Evolutionary conservation across 2,113 vertebrate genomes (phyloP).

Genomic region (Microtus montanus): DNA sequence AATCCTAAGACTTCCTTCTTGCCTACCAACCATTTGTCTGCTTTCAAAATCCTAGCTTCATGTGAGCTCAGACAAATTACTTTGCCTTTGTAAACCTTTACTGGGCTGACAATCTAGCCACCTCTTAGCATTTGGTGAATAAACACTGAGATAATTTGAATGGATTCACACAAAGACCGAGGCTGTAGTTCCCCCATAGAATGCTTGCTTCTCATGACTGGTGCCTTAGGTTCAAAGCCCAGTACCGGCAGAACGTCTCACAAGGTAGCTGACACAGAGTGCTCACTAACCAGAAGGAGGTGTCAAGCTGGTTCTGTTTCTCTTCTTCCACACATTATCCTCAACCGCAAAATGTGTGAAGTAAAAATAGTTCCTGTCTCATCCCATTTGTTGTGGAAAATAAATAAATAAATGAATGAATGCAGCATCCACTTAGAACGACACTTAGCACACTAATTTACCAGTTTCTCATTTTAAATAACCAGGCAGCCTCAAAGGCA

Average conservation of each 20-base stretch:
- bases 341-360: constrained; percentile 15
- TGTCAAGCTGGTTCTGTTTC: not conserved
- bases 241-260: not conserved
- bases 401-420: too few relatives aligned
- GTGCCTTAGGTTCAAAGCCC: not conserved
- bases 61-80: not conserved
- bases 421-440: not conserved
- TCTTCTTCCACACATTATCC: constrained; percentile 17
- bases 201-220: not conserved
- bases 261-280: not conserved
- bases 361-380: not conserved
- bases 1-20: not conserved
- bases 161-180: not conserved
- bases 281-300: not conserved
- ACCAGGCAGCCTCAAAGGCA: constrained; percentile 10
- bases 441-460: not conserved
- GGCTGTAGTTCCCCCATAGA: not conserved
- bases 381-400: not conserved
- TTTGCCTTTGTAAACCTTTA: constrained; percentile 36
- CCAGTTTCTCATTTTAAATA: constrained; percentile 51
- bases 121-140: not conserved
- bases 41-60: constrained; percentile 28
- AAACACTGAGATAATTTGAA: not conserved
- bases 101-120: not conserved
- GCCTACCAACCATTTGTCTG: not conserved